These are phyloP conservation scores for Oscheius sp. DNA, from an alignment of 1,140 invertebrate genomes.

Conservation along the genomic window DNA sequence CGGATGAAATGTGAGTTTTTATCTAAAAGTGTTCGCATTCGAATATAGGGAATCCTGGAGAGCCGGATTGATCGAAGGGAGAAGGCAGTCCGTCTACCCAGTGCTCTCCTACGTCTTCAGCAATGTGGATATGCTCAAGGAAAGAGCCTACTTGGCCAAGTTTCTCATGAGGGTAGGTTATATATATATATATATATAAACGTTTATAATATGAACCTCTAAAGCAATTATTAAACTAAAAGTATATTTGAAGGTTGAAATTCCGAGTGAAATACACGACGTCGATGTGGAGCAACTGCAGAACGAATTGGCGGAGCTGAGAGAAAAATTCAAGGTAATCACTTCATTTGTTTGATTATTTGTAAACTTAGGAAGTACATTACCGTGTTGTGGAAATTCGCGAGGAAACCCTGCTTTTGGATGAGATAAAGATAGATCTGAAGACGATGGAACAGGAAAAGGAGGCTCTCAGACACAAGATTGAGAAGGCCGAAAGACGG, in stretches of 20 bases:
- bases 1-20: conserved; percentile 10
- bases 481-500: conserved; percentile 20
- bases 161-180: conserved; percentile 25
- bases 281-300: conserved; percentile 22
- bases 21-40: neutral
- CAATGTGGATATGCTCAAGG: conserved; percentile 30
- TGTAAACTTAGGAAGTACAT: conserved; percentile 18
- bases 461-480: conserved; percentile 16
- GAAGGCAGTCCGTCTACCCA: conserved; percentile 15
- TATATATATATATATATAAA: too few species aligned
- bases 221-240: neutral
- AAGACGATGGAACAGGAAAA: conserved; percentile 32
- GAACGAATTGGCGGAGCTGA: conserved; percentile 18
- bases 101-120: conserved; percentile 23
- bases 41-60: conserved; percentile 30
- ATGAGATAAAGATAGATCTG: conserved; percentile 28
- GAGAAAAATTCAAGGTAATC: conserved; percentile 25
- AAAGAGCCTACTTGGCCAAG: conserved; percentile 34
- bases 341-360: neutral
- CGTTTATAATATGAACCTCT: too few species aligned
- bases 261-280: conserved; percentile 27
- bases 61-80: conserved; percentile 24
- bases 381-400: neutral
- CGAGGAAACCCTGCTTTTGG: conserved; percentile 12
- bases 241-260: conserved; percentile 15